A percentile compares a stretch with the other conserved stretches of the same genome.
Evolutionary conservation across 2,797 vertebrate species (phyloP).

Genomic region (Capromys pilorides): DNA sequence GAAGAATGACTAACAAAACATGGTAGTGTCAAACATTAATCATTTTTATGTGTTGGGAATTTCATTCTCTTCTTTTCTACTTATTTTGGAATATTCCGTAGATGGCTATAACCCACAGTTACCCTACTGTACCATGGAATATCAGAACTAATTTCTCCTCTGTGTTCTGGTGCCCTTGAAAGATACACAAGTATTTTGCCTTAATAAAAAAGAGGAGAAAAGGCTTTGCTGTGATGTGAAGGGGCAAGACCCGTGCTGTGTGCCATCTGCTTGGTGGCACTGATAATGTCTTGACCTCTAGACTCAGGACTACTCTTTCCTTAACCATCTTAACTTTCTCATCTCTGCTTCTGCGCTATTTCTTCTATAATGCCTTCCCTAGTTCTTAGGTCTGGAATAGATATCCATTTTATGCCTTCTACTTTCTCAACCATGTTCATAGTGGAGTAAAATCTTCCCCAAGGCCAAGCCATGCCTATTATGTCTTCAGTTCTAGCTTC

Average conservation of each 20-base stretch:
- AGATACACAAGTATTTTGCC: neutral
- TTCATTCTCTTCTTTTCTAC: neutral
- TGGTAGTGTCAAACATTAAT: neutral
- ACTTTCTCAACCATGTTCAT: conserved; percentile 1
- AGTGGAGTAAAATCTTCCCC: neutral
- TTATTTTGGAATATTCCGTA: neutral
- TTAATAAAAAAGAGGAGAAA: neutral
- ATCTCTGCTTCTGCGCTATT: neutral
- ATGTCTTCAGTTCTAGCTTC: neutral
- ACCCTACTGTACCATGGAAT: neutral
- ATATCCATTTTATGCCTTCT: neutral
- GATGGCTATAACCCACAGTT: neutral
- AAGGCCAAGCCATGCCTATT: neutral
- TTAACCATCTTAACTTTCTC: neutral
- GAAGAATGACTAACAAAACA: neutral
- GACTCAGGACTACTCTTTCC: neutral
- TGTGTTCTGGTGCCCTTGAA: neutral
- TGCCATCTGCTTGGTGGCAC: neutral
- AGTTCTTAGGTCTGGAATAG: neutral
- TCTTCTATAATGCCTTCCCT: neutral
- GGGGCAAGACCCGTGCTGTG: neutral
- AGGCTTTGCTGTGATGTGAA: neutral
- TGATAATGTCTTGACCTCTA: neutral
- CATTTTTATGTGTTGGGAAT: neutral
- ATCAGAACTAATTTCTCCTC: neutral